Evolutionary conservation across 2,113 vertebrate genomes (phyloP).

Genomic region (Pomatostomus ruficeps): DNA sequence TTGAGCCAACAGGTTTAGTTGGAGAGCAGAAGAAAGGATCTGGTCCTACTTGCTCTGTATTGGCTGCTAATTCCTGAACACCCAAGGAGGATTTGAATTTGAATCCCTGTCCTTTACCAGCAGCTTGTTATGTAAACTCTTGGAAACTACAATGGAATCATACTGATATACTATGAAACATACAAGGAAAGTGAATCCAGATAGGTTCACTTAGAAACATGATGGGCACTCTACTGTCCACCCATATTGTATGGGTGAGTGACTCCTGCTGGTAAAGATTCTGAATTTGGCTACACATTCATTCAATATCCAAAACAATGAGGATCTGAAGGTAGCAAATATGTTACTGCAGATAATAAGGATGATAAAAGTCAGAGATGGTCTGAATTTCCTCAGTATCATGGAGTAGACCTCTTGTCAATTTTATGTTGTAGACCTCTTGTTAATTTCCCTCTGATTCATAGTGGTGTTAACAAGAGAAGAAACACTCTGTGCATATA

Average conservation of each 20-base stretch:
- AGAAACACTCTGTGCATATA: not conserved
- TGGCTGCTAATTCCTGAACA: rapidly evolving
- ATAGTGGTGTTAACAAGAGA: not conserved
- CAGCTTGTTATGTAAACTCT: not conserved
- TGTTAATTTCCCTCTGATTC: not conserved
- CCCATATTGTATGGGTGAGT: not conserved
- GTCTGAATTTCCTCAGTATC: not conserved
- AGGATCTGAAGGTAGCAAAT: not conserved
- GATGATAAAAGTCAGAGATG: not conserved
- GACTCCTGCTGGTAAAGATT: not conserved
- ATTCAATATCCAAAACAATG: not conserved
- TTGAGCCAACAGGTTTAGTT: not conserved
- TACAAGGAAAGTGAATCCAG: not conserved
- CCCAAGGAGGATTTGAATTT: not conserved
- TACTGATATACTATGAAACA: rapidly evolving
- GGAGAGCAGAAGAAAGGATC: not conserved
- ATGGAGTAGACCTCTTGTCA: not conserved
- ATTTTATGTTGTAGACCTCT: not conserved
- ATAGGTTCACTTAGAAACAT: not conserved
- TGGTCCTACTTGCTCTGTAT: rapidly evolving
- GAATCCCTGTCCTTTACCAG: not conserved
- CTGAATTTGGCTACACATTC: not conserved
- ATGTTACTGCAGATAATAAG: not conserved
- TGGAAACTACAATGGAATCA: not conserved
- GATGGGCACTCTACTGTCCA: not conserved